Evolutionary conservation across 1,140 invertebrate species (phyloP).

Genomic region (Apis laboriosa): DNA sequence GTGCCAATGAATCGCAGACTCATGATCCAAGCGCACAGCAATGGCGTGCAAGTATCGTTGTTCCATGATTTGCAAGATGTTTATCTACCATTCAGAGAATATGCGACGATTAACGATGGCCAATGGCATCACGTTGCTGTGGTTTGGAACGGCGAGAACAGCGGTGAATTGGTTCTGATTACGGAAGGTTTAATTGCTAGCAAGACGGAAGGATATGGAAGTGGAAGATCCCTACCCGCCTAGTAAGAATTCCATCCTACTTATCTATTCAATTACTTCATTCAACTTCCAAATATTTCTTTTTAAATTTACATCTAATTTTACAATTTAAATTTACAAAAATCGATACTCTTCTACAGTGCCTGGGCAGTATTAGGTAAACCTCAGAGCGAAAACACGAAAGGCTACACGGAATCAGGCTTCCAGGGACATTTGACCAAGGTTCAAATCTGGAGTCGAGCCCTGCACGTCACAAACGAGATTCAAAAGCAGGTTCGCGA

Average conservation of each 20-base stretch:
- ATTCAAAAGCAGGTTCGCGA: constrained; percentile 95
- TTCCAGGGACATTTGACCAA: constrained; percentile 98
- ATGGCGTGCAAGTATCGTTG: constrained; percentile 93
- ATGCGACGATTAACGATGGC: constrained; percentile 96
- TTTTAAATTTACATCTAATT: too few relatives aligned
- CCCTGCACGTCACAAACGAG: constrained; percentile 94
- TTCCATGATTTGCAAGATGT: constrained; percentile 94
- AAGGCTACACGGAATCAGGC: constrained; percentile 90
- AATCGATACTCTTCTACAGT: constrained; percentile 80
- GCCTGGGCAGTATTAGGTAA: constrained; percentile 96
- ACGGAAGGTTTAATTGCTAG: constrained; percentile 96
- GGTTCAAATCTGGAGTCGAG: constrained; percentile 96
- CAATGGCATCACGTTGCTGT: constrained; percentile 98
- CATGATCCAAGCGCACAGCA: constrained; percentile 94
- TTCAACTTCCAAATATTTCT: too few relatives aligned
- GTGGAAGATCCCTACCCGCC: constrained; percentile 88
- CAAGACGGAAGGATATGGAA: constrained; percentile 92
- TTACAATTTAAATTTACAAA: background rate
- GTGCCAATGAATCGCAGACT: constrained; percentile 89
- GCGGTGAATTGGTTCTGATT: constrained; percentile 92
- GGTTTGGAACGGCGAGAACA: constrained; percentile 93
- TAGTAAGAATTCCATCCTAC: constrained; percentile 83
- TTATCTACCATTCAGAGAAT: constrained; percentile 94
- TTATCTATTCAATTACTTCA: background rate
- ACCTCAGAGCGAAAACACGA: constrained; percentile 88